Evolutionary conservation across 2,797 vertebrate genomes (phyloP).

Genomic region (Hybognathus amarus): DNA sequence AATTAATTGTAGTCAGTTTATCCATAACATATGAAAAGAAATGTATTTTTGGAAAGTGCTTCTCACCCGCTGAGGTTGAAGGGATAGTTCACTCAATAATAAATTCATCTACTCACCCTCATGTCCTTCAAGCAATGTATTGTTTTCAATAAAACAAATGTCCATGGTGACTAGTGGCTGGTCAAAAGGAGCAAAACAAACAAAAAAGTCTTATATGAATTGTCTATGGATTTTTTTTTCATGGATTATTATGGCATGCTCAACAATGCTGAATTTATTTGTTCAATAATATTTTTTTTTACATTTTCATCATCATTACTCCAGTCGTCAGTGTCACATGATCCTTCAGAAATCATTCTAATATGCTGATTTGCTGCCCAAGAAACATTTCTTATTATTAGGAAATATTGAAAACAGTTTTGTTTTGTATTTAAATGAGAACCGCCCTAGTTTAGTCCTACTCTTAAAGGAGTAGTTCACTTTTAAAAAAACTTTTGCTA

Average conservation of each 20-base stretch:
- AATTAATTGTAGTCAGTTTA: slow-evolving; percentile 38
- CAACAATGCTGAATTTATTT: neutral
- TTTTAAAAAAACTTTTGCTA: too few species aligned
- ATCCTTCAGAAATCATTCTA: neutral
- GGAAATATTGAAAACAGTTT: neutral
- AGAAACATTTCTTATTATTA: neutral
- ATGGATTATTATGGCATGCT: neutral
- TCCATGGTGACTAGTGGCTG: neutral
- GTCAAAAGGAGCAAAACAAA: neutral
- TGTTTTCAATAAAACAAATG: neutral
- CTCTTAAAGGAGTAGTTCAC: neutral
- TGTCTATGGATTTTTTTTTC: neutral
- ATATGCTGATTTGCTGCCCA: neutral
- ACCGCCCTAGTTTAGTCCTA: neutral
- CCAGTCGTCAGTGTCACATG: neutral
- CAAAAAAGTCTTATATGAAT: neutral
- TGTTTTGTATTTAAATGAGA: neutral
- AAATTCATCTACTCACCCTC: neutral
- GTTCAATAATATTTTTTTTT: neutral
- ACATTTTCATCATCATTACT: neutral
- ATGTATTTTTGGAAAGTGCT: neutral
- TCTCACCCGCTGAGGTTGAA: neutral
- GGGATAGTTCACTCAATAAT: neutral
- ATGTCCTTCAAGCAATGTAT: neutral
- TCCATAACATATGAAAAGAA: neutral